phyloP scores from a whole-genome alignment of 2,113 vertebrate species.

The Cryptotis parvus region DNA sequence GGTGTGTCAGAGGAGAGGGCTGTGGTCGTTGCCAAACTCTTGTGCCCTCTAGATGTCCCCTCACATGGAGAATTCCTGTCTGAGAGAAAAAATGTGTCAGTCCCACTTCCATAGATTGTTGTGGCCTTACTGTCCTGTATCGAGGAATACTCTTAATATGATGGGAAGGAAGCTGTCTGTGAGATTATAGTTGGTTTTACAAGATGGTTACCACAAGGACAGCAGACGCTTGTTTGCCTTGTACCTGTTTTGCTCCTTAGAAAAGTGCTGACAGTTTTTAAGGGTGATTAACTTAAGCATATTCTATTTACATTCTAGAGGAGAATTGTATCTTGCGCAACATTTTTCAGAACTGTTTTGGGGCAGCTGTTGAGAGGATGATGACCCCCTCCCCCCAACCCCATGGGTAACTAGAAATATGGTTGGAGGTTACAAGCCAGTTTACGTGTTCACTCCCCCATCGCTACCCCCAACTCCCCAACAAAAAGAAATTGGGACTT shows the following conservation, averaged over 20 bases:
- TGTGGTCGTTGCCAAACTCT: neutral
- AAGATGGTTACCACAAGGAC: neutral
- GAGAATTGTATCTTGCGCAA: neutral
- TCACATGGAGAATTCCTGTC: constrained; percentile 12
- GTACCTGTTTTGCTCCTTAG: neutral
- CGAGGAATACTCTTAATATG: constrained; percentile 21
- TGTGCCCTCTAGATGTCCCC: neutral
- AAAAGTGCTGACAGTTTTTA: neutral
- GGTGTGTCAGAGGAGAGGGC: neutral
- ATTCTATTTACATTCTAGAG: neutral
- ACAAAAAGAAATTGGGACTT: neutral
- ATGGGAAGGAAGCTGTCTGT: neutral
- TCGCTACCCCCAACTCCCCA: too few relatives aligned
- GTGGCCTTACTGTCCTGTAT: too few relatives aligned
- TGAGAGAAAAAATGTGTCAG: neutral
- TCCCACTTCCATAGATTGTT: neutral
- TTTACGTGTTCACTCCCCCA: neutral
- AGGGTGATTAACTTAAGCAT: neutral
- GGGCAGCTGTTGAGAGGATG: neutral
- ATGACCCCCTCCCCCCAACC: neutral
- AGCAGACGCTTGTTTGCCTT: neutral
- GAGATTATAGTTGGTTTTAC: constrained; percentile 5
- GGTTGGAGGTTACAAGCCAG: neutral
- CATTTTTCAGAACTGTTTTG: neutral
- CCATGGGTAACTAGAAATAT: neutral